Percentiles rank a stretch among this genome's conserved stretches.
These are phyloP conservation scores for Timema cristinae DNA, from an alignment of 2,888 invertebrate species.

Conservation along the genomic window DNA sequence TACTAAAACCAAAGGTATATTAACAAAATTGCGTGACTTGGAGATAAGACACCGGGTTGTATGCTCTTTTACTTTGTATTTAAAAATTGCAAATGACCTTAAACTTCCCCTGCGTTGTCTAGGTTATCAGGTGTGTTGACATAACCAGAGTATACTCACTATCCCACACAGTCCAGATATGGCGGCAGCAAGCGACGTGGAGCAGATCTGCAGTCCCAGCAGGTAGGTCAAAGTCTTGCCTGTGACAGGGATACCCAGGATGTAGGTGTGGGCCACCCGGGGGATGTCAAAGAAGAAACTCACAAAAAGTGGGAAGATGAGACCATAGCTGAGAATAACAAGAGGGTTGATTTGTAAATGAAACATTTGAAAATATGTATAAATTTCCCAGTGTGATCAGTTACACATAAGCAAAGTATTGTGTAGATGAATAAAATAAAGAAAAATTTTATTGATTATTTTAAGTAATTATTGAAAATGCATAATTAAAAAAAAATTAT, in stretches of 20 bases:
- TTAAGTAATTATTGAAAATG: neutral
- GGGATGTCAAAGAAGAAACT: conserved; percentile 49
- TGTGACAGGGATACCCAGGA: conserved; percentile 50
- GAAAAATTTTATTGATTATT: neutral
- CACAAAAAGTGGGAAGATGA: conserved; percentile 50
- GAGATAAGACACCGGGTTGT: too few relatives aligned
- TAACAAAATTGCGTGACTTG: too few relatives aligned
- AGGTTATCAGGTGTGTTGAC: too few relatives aligned
- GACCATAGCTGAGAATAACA: conserved; percentile 39
- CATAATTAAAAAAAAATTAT: neutral
- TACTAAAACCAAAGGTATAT: too few relatives aligned
- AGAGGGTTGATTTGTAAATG: too few relatives aligned
- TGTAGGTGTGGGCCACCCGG: conserved; percentile 44
- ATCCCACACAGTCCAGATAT: conserved; percentile 45
- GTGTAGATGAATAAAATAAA: neutral
- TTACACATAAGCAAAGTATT: too few relatives aligned
- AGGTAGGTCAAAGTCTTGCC: conserved; percentile 53
- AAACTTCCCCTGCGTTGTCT: too few relatives aligned
- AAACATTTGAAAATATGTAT: neutral
- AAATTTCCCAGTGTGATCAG: neutral
- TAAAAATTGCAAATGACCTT: too few relatives aligned
- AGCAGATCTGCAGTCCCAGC: conserved; percentile 49
- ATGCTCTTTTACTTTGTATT: too few relatives aligned
- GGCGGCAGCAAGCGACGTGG: conserved; percentile 43
- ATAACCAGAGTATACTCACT: conserved; percentile 39